Percentiles rank a stretch among this genome's conserved stretches.
phyloP scores from a whole-genome alignment of 2,797 vertebrate genomes.

The Manis javanica region DNA sequence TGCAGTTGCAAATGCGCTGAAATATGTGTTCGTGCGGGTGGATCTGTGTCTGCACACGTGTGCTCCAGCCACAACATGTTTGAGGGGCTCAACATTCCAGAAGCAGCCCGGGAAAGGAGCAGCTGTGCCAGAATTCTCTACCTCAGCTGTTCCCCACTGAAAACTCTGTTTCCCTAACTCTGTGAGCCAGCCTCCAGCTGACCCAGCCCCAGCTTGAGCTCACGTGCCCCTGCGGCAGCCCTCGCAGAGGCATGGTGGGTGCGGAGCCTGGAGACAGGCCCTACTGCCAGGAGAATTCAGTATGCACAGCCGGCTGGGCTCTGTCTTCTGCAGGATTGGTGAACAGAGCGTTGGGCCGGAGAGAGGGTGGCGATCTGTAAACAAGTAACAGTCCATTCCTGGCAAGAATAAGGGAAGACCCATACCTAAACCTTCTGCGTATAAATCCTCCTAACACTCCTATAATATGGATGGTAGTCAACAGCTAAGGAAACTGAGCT shows the following conservation, averaged over 20 bases:
- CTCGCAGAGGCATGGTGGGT: not conserved
- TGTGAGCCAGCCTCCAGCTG: conserved; percentile 35
- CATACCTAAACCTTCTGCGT: not conserved
- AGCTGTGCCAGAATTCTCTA: conserved; percentile 79
- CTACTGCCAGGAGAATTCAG: not conserved
- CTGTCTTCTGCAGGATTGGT: not conserved
- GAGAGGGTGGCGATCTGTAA: not conserved
- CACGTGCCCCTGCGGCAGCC: not conserved
- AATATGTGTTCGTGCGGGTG: not conserved
- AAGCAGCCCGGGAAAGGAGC: conserved; percentile 59
- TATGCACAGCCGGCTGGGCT: accelerated
- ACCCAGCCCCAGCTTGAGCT: not conserved
- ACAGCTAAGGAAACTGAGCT: not conserved
- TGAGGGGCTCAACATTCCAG: conserved; percentile 81
- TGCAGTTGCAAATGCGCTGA: accelerated
- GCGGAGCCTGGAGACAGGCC: not conserved
- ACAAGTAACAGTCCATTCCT: not conserved
- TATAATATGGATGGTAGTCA: not conserved
- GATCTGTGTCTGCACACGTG: not conserved
- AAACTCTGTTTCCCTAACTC: conserved; percentile 43
- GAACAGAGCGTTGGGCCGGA: not conserved
- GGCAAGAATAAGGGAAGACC: not conserved
- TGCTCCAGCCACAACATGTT: conserved; percentile 38
- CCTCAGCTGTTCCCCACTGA: conserved; percentile 81
- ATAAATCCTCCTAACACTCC: not conserved